Percentiles rank a stretch among this genome's conserved stretches.
Evolutionary conservation across 2,113 vertebrate genomes (phyloP).

Genomic region (Todiramphus saurophagus): DNA sequence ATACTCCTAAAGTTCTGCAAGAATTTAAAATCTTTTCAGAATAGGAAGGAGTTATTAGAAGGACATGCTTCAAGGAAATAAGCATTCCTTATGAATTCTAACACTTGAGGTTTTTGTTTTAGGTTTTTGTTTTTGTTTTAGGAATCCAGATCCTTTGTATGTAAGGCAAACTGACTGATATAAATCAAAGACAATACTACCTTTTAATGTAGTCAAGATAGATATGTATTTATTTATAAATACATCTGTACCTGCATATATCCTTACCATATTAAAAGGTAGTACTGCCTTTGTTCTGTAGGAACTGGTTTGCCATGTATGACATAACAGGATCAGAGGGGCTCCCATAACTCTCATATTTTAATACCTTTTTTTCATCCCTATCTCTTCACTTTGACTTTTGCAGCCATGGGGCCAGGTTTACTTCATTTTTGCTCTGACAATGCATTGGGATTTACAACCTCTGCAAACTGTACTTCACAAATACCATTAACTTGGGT

Average conservation of each 20-base stretch:
- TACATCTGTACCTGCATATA: not conserved
- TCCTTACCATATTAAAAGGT: not conserved
- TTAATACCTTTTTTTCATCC: not conserved
- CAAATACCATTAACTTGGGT: not conserved
- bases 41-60: not conserved
- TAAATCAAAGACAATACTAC: not conserved
- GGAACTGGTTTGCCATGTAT: not conserved
- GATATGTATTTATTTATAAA: not conserved
- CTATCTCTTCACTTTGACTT: not conserved
- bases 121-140: not conserved
- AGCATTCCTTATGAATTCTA: not conserved
- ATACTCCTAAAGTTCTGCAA: not conserved
- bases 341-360: not conserved
- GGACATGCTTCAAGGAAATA: not conserved
- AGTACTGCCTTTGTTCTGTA: not conserved
- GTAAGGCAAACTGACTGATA: not conserved
- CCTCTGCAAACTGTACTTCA: not conserved
- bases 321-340: not conserved
- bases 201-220: not conserved
- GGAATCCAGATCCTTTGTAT: not conserved
- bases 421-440: not conserved
- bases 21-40: not conserved
- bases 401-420: not conserved
- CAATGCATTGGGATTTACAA: not conserved
- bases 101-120: not conserved